Conservation (phyloP, 2,113 vertebrate genomes). For the Perognathus longimembris region DNA sequence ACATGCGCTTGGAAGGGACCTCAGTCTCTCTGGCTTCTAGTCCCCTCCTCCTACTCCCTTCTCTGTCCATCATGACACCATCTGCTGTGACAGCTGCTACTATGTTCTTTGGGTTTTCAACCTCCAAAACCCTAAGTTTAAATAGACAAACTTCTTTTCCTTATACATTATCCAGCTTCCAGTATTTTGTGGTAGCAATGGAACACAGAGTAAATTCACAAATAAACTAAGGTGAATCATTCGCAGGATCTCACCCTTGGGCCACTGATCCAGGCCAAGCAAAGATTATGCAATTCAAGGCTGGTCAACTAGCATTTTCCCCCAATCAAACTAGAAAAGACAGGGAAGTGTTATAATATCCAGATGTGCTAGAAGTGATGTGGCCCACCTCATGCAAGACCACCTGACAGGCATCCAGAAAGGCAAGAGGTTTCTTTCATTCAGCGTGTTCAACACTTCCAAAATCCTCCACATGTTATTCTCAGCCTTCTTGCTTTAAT, state of each 20-base stretch:
- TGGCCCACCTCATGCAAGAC: background rate
- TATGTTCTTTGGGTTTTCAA: background rate
- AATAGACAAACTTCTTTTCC: background rate
- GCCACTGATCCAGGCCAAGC: background rate
- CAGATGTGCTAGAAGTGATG: background rate
- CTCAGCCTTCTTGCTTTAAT: background rate
- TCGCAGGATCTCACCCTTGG: background rate
- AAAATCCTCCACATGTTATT: background rate
- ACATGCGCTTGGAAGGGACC: background rate
- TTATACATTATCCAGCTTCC: background rate
- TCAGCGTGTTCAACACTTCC: background rate
- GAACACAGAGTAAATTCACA: background rate
- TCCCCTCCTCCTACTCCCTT: too few relatives aligned
- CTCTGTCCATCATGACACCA: background rate
- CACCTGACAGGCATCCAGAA: background rate
- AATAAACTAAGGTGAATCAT: background rate
- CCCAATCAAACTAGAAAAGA: background rate
- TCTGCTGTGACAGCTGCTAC: background rate
- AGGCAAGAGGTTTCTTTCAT: background rate
- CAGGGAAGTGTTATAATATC: background rate
- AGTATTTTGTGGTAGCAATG: background rate
- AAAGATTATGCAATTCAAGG: background rate
- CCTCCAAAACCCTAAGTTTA: background rate
- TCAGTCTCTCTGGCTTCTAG: background rate
- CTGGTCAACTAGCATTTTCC: background rate